Evolutionary conservation across 64 coral and sea anemone species (phyloP), one percentile per base, ranked within the genome.

Genomic region (Trachythela sp.): DNA sequence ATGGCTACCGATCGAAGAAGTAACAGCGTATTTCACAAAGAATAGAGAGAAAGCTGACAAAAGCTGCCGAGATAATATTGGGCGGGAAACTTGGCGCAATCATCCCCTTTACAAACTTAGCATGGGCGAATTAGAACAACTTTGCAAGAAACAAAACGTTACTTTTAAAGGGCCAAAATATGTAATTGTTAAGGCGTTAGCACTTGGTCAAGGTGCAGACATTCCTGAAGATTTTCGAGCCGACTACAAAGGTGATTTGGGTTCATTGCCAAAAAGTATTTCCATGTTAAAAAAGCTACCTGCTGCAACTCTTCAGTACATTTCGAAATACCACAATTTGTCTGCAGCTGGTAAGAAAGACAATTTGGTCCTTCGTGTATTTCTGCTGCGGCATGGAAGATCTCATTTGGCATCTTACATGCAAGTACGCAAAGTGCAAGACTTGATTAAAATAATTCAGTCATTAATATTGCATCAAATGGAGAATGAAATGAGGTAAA

Each of bases 1-100:
- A 30, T 94, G 88, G 92, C 40, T 94, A 54, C 88, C 92, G 36
- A 43, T 83, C 35, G 15, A 83, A 41, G 88, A 94, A 48, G 92
- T 83, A 87, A 48, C 67, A 67, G 48, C 39, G 30, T 94, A 83
- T 64, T 94, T 94, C 54, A 52, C 51, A 17, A 13, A 54, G 39
- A 38, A 18, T 6, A 48, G 83, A 39, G 48, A 54, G 17, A 87
- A 88, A 18, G 85, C 40, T 36, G 76, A 87, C 10, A 90, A 90
- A 64, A 52, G 45, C 13, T 86, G 76, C 83, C 13, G 22, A 43
- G 84, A 94, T 22, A 86, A 85, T 83, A 31, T 84, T 15, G 71
- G 67, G 1, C 77, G 89, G 18, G 77, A 94, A 76, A 88, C 89
- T 8, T 94, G 92, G 89, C 48, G 85, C 34, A 91, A 72, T 30